Percentiles rank a stretch among this genome's conserved stretches.
Evolutionary conservation across 2,797 vertebrate genomes (phyloP).

Genomic region (Melanogrammus aeglefinus): DNA sequence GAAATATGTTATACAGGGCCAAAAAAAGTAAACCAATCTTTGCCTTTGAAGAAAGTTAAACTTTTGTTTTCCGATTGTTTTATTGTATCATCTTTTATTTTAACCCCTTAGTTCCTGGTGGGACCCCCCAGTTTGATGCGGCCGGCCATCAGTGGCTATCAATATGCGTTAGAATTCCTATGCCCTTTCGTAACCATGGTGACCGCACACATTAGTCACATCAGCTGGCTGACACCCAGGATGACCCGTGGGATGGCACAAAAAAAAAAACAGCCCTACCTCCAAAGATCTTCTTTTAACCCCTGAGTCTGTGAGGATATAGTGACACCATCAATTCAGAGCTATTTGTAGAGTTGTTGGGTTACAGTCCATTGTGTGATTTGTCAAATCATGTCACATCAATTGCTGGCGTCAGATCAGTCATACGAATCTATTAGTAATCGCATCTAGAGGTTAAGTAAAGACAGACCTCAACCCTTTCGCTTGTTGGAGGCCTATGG

Average conservation of each 20-base stretch:
- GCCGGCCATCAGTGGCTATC: background rate
- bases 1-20: no score
- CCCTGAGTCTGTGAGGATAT: background rate
- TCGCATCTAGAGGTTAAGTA: background rate
- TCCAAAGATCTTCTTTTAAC: background rate
- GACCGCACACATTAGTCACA: background rate
- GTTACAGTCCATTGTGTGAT: slow-evolving; percentile 1
- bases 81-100: background rate
- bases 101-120: background rate
- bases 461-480: background rate
- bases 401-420: background rate
- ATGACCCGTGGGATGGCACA: background rate
- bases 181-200: background rate
- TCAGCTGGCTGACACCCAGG: background rate
- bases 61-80: no score
- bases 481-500: background rate
- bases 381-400: background rate
- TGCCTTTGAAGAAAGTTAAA: no score
- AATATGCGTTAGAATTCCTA: background rate
- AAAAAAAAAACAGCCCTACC: background rate
- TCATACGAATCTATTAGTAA: background rate
- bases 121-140: background rate
- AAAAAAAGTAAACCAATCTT: no score
- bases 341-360: background rate
- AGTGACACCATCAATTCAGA: background rate